Evolutionary conservation across 1,140 invertebrate species (phyloP), one percentile per base, ranked within the genome.

Genomic region (Drosophila sproati): DNA sequence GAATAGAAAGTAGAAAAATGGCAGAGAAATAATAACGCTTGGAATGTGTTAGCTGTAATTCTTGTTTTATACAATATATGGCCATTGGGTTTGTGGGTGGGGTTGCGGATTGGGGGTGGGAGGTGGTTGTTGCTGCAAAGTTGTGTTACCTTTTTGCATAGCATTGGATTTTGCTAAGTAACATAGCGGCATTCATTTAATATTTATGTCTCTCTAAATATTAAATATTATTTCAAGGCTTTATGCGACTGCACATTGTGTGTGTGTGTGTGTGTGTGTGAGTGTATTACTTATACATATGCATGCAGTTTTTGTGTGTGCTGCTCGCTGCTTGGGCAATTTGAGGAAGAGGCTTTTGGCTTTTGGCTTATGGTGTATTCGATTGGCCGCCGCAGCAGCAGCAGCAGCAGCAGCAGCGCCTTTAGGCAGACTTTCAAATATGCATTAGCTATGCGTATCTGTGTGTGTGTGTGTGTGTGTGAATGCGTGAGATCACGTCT

Each of bases 131-230:
- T 4, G 62, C 12, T 35, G 39, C 57, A 69, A 74, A 78, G 69
- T 86, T 78, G 80, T 72, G 76, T 82, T 78, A 83, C 81, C 81
- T 83, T 83, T 83, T 80, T 90, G 87, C 82, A 91, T 91, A 91
- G 82, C 86, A 86, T 91, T 90, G 83, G 76, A 83, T 77, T 80
- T 87, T 78, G 68, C 82, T 87, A 87, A 83, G 82, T 87, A 81
- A 87, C 72, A 86, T 77, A 70, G 70, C 70, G 78, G 75, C 80
- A 69, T 70, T 92, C 91, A 92, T 92, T 92, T 92, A 92, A 92
- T 92, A 92, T 92, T 92, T 92, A 92, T 92, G 83, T 88, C 88
- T 91, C 91, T 92, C 91, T 92, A 92, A 92, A 92, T 92, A 92
- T 92, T 92, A 92, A 92, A 92, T 92, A 92, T 92, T 92, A 92